These are phyloP conservation scores for Loripinus fragilis DNA, from an alignment of 2,888 invertebrate species.

Conservation along the genomic window DNA sequence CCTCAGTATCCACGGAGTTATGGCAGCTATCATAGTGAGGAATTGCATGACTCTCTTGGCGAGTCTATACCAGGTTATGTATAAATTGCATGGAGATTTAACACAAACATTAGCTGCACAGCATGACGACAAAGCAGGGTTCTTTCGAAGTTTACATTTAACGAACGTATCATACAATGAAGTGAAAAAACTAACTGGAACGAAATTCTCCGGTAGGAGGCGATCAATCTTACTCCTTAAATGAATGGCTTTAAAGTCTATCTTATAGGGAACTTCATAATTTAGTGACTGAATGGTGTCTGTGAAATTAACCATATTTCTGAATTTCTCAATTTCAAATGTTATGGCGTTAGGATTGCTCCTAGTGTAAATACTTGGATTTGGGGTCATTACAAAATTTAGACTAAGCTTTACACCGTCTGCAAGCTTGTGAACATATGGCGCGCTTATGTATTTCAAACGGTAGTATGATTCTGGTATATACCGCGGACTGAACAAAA, in stretches of 20 bases:
- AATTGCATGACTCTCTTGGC: conserved; percentile 62
- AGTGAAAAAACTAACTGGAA: conserved; percentile 67
- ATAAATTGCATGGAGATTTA: conserved; percentile 32
- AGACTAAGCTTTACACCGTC: conserved; percentile 20
- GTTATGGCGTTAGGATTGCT: background rate
- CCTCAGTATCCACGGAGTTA: conserved; percentile 72
- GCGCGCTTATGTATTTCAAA: conserved; percentile 28
- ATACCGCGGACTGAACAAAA: conserved; percentile 73
- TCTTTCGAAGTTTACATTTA: conserved; percentile 73
- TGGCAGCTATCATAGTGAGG: conserved; percentile 62
- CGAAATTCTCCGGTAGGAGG: conserved; percentile 62
- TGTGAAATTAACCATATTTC: conserved; percentile 45
- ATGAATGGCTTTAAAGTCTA: conserved; percentile 55
- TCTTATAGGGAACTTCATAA: conserved; percentile 33
- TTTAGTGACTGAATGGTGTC: conserved; percentile 35
- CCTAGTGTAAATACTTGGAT: conserved; percentile 6
- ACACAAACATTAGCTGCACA: conserved; percentile 63
- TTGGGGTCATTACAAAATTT: conserved; percentile 28
- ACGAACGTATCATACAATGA: conserved; percentile 71
- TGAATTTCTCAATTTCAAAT: conserved; percentile 38
- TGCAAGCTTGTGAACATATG: conserved; percentile 21
- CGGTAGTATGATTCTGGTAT: conserved; percentile 70
- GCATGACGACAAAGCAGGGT: conserved; percentile 66
- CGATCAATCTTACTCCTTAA: conserved; percentile 64
- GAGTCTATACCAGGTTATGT: conserved; percentile 64